These are phyloP conservation scores for Phasianus colchicus DNA, from an alignment of 2,113 vertebrate genomes.

Conservation along the genomic window DNA sequence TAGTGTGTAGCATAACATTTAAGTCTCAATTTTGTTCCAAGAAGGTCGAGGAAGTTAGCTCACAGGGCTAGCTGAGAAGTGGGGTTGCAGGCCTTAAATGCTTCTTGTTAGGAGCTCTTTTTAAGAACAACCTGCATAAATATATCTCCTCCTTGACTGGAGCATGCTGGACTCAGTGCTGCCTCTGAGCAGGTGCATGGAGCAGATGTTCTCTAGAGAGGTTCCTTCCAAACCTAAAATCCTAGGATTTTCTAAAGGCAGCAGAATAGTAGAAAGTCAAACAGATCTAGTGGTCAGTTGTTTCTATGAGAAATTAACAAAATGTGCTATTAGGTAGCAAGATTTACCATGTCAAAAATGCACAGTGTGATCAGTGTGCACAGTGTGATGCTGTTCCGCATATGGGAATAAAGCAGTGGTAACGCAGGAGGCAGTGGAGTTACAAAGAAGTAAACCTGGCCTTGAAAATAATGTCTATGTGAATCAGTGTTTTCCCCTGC, in stretches of 20 bases:
- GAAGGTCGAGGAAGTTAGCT: not conserved
- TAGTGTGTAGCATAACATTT: not conserved
- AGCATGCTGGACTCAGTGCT: not conserved
- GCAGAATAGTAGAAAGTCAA: not conserved
- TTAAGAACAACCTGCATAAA: not conserved
- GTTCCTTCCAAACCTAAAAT: not conserved
- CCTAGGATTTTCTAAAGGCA: not conserved
- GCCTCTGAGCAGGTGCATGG: not conserved
- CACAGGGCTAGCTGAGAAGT: not conserved
- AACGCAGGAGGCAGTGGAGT: not conserved
- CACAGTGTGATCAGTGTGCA: accelerated
- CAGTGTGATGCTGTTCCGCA: accelerated
- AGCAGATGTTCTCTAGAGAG: not conserved
- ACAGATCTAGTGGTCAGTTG: not conserved
- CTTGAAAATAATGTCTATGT: not conserved
- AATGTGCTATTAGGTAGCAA: not conserved
- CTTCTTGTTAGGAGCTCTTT: not conserved
- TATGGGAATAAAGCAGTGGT: not conserved
- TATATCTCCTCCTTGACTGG: not conserved
- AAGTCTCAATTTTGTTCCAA: not conserved
- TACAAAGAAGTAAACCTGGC: not conserved
- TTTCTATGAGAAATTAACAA: not conserved
- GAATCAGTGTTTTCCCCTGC: not conserved
- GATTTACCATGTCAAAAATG: not conserved
- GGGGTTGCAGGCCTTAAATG: not conserved